A percentile compares a stretch with the other conserved stretches of the same genome.
Conservation (phyloP, 1,140 invertebrate species). For the Brevipalpus yothersi region DNA sequence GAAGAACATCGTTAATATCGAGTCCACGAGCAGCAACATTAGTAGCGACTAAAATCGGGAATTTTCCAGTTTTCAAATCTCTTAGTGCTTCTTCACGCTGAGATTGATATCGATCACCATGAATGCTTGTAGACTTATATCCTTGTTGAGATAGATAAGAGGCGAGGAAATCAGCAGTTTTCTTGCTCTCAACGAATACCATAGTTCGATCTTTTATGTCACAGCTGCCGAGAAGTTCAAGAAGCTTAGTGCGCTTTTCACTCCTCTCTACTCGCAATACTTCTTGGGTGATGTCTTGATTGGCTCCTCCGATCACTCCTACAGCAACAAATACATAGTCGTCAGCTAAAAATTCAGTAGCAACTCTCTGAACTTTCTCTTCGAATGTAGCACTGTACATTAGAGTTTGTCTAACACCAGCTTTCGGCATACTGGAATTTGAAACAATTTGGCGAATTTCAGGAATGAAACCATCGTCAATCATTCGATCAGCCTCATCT, state of each 20-base stretch:
- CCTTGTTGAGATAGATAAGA: constrained; percentile 37
- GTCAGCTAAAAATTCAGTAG: constrained; percentile 22
- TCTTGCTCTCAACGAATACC: constrained; percentile 71
- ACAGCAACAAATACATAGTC: constrained; percentile 62
- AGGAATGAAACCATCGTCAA: constrained; percentile 30
- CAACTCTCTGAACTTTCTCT: constrained; percentile 23
- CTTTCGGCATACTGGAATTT: constrained; percentile 35
- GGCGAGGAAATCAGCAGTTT: constrained; percentile 66
- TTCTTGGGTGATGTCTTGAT: constrained; percentile 58
- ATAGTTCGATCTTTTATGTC: constrained; percentile 27
- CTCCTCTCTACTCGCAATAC: constrained; percentile 43
- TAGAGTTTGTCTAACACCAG: constrained; percentile 10
- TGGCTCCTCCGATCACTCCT: constrained; percentile 68
- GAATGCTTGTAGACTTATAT: constrained; percentile 59
- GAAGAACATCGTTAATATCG: constrained; percentile 77
- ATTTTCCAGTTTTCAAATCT: constrained; percentile 48
- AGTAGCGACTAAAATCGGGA: constrained; percentile 62
- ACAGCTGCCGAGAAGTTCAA: constrained; percentile 37
- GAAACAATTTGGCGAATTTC: constrained; percentile 19
- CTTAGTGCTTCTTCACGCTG: constrained; percentile 63
- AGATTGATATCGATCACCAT: constrained; percentile 65
- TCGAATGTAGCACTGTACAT: constrained; percentile 31
- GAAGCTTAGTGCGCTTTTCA: constrained; percentile 44
- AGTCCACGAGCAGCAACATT: constrained; percentile 71
- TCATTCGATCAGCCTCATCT: constrained; percentile 30